Evolutionary conservation across 1,140 invertebrate genomes (phyloP), one percentile per base, ranked within the genome.

Genomic region (Scaptomyza montana): DNA sequence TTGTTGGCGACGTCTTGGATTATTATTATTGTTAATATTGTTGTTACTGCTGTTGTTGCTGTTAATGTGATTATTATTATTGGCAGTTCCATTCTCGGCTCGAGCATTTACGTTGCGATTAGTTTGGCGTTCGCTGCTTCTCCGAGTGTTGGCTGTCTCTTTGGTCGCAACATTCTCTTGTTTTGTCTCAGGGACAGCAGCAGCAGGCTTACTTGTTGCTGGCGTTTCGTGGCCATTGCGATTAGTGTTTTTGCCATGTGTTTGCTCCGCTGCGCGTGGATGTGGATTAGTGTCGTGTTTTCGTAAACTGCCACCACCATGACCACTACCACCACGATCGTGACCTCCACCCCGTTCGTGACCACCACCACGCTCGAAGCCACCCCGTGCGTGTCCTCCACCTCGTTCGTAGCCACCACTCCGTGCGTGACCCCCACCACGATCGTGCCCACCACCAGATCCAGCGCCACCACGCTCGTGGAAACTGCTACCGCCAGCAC

Each of bases 81-180:
- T 68, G 9, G 56, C 33, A 59, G 66, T 80, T 1, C 84, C 85
- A 36, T 89, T 87, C 49, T 89, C 79, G 2, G 41, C 50, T 3
- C 73, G 67, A 21, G 41, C 50, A 6, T 63, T 71, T 1, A 79
- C 72, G 36, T 60, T 72, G 19, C 85, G 84, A 68, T 55, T 69
- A n/a, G 36, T 65, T 12, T 61, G 65, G 12, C 77, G 61, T 21
- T 80, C 74, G 33, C 33, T 65, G 21, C 39, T 59, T 3, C 85
- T 74, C 3, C 72, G 51, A 33, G 59, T 77, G 16, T 54, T 69
- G 10, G 45, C 28, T 9, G 63, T 43, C 2, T 86, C 77, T 25
- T 77, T 86, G 8, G 45, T 45, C 41, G 64, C 64, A 12, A 62
- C 36, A 8, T 33, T 28, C 41, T 89, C 85, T 9, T 41, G 49